Conservation (phyloP, 2,113 vertebrate species). For the Actenoides hombroni region DNA sequence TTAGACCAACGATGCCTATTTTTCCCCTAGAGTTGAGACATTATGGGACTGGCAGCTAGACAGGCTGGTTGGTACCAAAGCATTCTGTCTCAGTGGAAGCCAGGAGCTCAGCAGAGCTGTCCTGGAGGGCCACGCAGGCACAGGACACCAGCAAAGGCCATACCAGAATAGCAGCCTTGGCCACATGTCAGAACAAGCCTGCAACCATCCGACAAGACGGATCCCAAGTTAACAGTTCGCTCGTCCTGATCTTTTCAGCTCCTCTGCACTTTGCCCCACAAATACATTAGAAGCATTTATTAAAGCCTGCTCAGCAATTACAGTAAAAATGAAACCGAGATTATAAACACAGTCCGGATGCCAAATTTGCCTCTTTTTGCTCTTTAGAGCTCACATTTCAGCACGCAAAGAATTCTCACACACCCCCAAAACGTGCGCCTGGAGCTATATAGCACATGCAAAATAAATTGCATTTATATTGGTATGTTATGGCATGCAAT, state of each 20-base stretch:
- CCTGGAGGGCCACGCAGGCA: neutral
- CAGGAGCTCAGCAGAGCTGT: neutral
- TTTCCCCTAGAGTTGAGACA: neutral
- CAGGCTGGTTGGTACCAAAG: neutral
- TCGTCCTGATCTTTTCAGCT: neutral
- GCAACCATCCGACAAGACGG: neutral
- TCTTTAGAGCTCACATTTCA: constrained; percentile 8
- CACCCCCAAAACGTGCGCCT: neutral
- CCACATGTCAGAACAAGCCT: neutral
- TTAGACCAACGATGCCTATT: neutral
- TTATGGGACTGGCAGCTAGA: neutral
- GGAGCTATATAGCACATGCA: constrained; percentile 48
- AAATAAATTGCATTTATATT: constrained; percentile 65
- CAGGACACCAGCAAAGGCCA: neutral
- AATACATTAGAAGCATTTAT: neutral
- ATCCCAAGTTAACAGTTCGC: neutral
- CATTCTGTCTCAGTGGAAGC: neutral
- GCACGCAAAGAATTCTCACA: neutral
- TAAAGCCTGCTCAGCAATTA: neutral
- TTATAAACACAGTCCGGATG: neutral
- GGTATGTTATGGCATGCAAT: constrained; percentile 57
- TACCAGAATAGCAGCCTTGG: neutral
- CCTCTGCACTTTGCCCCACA: neutral
- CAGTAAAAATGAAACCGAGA: constrained; percentile 30
- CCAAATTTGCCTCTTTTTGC: constrained; percentile 6